Evolutionary conservation across 2,888 invertebrate species (phyloP), one percentile per base, ranked within the genome.

Genomic region (Andricus curvator): DNA sequence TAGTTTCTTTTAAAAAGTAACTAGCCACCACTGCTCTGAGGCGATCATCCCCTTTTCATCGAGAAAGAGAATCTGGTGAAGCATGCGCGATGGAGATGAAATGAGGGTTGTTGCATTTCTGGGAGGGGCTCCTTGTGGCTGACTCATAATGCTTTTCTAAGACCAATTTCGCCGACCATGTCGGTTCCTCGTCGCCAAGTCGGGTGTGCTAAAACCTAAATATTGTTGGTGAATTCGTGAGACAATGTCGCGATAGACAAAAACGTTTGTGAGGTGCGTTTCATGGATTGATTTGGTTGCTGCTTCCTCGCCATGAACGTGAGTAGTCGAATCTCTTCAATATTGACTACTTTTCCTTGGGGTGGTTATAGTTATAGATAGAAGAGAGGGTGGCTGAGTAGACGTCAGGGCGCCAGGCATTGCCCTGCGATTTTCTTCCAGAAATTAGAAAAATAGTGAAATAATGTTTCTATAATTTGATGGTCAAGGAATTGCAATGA

Each of bases 71-170:
- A 66, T 60, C 60, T 56, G 41, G n/a, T 25, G 66, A 87, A 84
- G 88, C 91, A 91, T 91, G 91, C 91, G 91, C 91, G 74, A 76
- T 67, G 70, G 37, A 64, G 68, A 74, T 79, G 22, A 68, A 82
- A 88, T 85, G 85, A 87, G 91, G 90, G 90, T 89, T 88, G 90
- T 89, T 88, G 86, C 88, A 86, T 84, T 81, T 76, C 83, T 88
- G 89, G 90, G 91, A 90, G 90, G 91, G 89, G 90, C 89, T 88
- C 85, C 86, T 85, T 84, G 85, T 84, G 86, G 85, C 87, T 89
- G 90, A 90, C 86, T 90, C 90, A 87, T 89, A 87, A 88, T 85
- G 85, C 87, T 86, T 87, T 85, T 84, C 84, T 80, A 81, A 88
- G 86, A 41, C 79, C 70, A 25, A 79, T 62, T 56, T 62, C 62